phyloP scores from a whole-genome alignment of 2,113 vertebrate genomes.

The Myrmophylax atrothorax region DNA sequence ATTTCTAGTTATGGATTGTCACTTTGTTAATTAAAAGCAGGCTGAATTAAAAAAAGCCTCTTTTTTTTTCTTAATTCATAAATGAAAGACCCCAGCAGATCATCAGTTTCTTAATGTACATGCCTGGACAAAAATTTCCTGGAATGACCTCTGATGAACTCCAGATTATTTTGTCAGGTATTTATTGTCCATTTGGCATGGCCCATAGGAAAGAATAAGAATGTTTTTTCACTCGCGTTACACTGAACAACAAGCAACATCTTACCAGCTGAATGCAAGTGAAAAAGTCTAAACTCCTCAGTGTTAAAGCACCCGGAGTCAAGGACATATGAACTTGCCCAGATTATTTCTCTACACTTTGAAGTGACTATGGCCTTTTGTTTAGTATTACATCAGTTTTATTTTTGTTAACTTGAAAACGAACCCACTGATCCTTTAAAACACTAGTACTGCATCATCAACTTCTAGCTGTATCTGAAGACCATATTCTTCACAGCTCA shows the following conservation, averaged over 20 bases:
- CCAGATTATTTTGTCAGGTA: conserved; percentile 36
- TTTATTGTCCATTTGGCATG: conserved; percentile 16
- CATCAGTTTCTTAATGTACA: neutral
- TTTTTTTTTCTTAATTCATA: neutral
- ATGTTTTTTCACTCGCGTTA: neutral
- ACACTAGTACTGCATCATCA: neutral
- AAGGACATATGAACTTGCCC: neutral
- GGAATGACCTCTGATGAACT: conserved; percentile 1
- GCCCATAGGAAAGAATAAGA: neutral
- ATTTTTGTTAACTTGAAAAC: neutral
- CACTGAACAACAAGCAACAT: neutral
- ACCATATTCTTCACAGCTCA: neutral
- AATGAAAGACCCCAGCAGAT: neutral
- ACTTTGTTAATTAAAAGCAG: neutral
- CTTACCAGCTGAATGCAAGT: neutral
- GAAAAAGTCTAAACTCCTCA: neutral
- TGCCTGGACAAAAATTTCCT: neutral
- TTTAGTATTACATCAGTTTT: neutral
- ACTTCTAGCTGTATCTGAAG: neutral
- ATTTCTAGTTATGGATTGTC: neutral
- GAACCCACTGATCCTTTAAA: neutral
- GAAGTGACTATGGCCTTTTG: neutral
- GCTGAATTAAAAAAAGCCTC: neutral
- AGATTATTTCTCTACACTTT: neutral
- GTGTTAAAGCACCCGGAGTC: neutral